Evolutionary conservation across 2,888 invertebrate species (phyloP).

Genomic region (Drosophila macrospina): DNA sequence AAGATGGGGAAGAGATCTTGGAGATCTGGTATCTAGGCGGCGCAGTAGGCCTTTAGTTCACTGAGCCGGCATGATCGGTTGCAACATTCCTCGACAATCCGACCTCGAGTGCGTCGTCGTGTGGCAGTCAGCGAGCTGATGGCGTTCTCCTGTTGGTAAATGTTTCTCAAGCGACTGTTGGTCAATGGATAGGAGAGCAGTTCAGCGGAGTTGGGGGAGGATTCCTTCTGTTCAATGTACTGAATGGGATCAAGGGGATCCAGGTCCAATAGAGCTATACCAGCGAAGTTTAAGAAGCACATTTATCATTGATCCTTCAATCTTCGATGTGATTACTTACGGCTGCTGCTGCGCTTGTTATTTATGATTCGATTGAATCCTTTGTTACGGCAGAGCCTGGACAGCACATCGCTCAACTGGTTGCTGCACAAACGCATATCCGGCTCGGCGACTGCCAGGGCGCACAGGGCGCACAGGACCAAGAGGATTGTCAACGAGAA

Average conservation of each 20-base stretch:
- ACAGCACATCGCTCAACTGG: slow-evolving; percentile 45
- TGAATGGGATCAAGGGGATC: slow-evolving; percentile 67
- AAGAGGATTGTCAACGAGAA: slow-evolving; percentile 35
- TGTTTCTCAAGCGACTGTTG: slow-evolving; percentile 37
- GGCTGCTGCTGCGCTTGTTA: slow-evolving; percentile 44
- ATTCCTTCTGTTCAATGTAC: slow-evolving; percentile 60
- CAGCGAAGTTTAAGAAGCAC: background rate
- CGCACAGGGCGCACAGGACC: slow-evolving; percentile 30
- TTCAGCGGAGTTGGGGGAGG: slow-evolving; percentile 13
- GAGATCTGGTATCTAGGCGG: slow-evolving; percentile 23
- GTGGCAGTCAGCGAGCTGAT: slow-evolving; percentile 56
- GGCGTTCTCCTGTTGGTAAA: slow-evolving; percentile 41
- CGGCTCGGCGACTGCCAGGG: slow-evolving; percentile 5
- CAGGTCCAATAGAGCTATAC: slow-evolving; percentile 33
- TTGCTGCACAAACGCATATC: slow-evolving; percentile 53
- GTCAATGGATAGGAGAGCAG: slow-evolving; percentile 36
- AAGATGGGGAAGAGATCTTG: background rate
- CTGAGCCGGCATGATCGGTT: slow-evolving; percentile 17
- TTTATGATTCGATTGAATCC: slow-evolving; percentile 52
- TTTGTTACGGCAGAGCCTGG: slow-evolving; percentile 33
- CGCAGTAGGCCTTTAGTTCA: slow-evolving; percentile 53
- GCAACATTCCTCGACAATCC: slow-evolving; percentile 67
- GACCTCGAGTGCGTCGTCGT: slow-evolving; percentile 58
- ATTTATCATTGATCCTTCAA: background rate
- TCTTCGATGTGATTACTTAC: slow-evolving; percentile 55